These are phyloP conservation scores for Pollenia amentaria DNA, from an alignment of 2,888 invertebrate genomes.

Conservation along the genomic window DNA sequence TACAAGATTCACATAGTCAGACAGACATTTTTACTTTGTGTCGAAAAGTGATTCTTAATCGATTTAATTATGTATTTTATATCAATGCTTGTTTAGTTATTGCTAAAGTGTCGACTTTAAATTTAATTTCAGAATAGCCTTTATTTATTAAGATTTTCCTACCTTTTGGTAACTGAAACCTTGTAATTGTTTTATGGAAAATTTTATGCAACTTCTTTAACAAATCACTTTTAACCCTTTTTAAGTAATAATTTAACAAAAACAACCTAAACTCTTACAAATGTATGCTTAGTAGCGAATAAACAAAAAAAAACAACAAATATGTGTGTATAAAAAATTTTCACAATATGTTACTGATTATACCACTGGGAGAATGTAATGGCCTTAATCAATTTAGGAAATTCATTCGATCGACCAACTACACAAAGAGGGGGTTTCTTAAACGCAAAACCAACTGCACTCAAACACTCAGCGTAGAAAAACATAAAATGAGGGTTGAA, in stretches of 20 bases:
- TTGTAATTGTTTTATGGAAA: slow-evolving; percentile 55
- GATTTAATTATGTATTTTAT: no score
- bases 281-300: background rate
- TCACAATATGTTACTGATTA: slow-evolving; percentile 74
- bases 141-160: no score
- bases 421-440: slow-evolving; percentile 21
- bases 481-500: slow-evolving; percentile 44
- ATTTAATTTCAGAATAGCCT: no score
- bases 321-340: slow-evolving; percentile 37
- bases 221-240: slow-evolving; percentile 62
- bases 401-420: slow-evolving; percentile 64
- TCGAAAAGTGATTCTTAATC: no score
- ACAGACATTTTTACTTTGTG: no score
- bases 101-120: no score
- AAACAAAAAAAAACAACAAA: background rate
- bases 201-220: slow-evolving; percentile 51
- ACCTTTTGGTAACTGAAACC: no score
- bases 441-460: slow-evolving; percentile 28
- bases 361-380: slow-evolving; percentile 74
- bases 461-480: slow-evolving; percentile 23
- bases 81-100: no score
- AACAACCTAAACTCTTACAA: background rate
- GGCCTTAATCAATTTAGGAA: slow-evolving; percentile 74
- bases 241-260: slow-evolving; percentile 28
- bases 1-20: no score